Conservation (phyloP, 30 jellyfish, hydroid and myxozoan genomes). For the Hydractinia symbiolongicarpus region DNA sequence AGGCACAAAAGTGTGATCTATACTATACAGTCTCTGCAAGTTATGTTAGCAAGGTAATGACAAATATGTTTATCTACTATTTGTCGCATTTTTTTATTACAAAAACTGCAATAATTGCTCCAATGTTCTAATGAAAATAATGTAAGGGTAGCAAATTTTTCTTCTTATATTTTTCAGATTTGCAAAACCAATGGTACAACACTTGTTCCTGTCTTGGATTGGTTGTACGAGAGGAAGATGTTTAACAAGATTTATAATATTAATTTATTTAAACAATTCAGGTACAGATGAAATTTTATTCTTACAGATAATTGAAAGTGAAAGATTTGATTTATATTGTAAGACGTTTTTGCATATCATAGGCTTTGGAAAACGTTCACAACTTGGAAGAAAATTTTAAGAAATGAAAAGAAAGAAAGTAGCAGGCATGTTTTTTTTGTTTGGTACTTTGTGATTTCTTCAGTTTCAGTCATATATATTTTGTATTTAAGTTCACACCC, state of each 20-base stretch:
- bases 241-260: conserved; percentile 38
- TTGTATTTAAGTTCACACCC: too few species aligned
- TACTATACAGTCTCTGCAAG: conserved; percentile 73
- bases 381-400: conserved; percentile 51
- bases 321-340: not conserved
- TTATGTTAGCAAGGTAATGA: conserved; percentile 62
- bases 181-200: conserved; percentile 34
- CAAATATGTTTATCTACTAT: not conserved
- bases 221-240: conserved; percentile 52
- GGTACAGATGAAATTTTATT: conserved; percentile 22
- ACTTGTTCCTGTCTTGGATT: conserved; percentile 54
- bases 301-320: too few species aligned
- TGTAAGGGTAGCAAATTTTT: not conserved
- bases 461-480: too few species aligned
- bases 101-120: not conserved
- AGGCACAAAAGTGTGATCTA: conserved; percentile 6
- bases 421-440: not conserved
- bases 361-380: conserved; percentile 11
- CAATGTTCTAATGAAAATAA: not conserved
- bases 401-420: conserved; percentile 10
- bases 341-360: not conserved
- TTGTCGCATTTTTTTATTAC: not conserved
- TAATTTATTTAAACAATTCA: conserved; percentile 50
- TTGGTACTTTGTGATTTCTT: not conserved
- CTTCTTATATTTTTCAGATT: conserved; percentile 27